Evolutionary conservation across 2,888 invertebrate species (phyloP), one percentile per base, ranked within the genome.

Genomic region (Tholera decimalis): DNA sequence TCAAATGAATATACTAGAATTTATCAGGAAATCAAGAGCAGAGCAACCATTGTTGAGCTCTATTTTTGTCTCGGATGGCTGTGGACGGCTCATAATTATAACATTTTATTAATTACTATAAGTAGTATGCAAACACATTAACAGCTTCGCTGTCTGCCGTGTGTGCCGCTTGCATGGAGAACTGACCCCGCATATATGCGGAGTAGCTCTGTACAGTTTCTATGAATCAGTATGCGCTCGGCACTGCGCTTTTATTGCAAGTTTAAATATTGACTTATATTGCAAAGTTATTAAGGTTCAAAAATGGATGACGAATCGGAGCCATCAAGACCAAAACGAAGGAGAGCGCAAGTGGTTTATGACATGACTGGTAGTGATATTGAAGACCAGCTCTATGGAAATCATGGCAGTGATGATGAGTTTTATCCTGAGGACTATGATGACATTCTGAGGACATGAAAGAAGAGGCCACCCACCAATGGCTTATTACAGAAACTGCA

Each of bases 311-410:
- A n/a, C n/a, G n/a, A n/a, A n/a, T n/a, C n/a, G n/a, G n/a, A n/a
- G n/a, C n/a, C n/a, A n/a, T n/a, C n/a, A 6, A 18, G 18, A 18
- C 18, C 47, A 47, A 47, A 47, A 47, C 26, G 47, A 47, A 0
- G 18, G 0, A 47, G 28, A 47, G 1, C 13, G 6, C 47, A 2
- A 28, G 3, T 28, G 18, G 18, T 6, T 47, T 47, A 47, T 47
- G 18, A 47, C 3, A 28, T 47, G n/a, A 28, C 47, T n/a, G 47
- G 28, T 11, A 47, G 47, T 47, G 47, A 47, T 47, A 47, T 46
- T 46, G 46, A 46, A 46, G 46, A 26, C 18, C 28, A 47, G 47
- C 47, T 47, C 47, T 47, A 18, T 47, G 28, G 13, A 47, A 15
- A 15, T 35, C 5, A 35, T 35, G 35, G 1, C 15, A 35, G 35